Percentiles rank a stretch among this genome's conserved stretches.
Evolutionary conservation across 2,113 vertebrate species (phyloP).

Genomic region (Carassius gibelio): DNA sequence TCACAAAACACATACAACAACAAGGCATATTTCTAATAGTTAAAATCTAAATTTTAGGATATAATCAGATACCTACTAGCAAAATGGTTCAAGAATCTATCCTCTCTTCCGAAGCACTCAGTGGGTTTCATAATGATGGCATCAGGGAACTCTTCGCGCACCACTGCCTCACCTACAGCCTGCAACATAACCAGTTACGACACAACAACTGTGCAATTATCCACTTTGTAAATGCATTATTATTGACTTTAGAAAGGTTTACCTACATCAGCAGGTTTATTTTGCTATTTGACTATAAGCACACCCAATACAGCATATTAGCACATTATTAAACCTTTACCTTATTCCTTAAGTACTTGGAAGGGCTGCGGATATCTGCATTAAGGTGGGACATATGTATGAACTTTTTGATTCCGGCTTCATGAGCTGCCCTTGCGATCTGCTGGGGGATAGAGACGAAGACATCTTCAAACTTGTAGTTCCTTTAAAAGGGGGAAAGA

Average conservation of each 20-base stretch:
- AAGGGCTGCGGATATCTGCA: slow-evolving; percentile 87
- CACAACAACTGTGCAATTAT: too few relatives aligned
- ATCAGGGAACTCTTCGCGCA: slow-evolving; percentile 89
- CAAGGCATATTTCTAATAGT: neutral
- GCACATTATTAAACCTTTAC: slow-evolving; percentile 63
- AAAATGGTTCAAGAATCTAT: slow-evolving; percentile 90
- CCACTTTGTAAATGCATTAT: neutral
- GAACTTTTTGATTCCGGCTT: slow-evolving; percentile 85
- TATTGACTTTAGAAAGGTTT: neutral
- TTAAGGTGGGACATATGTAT: slow-evolving; percentile 95
- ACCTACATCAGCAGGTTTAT: too few relatives aligned
- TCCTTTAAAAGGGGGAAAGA: slow-evolving; percentile 72
- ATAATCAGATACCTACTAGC: slow-evolving; percentile 76
- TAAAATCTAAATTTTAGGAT: neutral
- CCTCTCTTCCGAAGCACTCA: slow-evolving; percentile 93
- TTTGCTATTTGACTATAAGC: neutral
- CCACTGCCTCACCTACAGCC: slow-evolving; percentile 87
- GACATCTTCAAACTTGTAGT: slow-evolving; percentile 86
- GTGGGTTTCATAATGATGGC: slow-evolving; percentile 90
- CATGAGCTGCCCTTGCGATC: slow-evolving; percentile 81
- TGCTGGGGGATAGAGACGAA: slow-evolving; percentile 84
- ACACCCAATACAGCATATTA: neutral
- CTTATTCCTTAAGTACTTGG: slow-evolving; percentile 92
- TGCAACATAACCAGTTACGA: slow-evolving; percentile 58
- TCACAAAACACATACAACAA: neutral